Percentiles rank a stretch among this genome's conserved stretches.
Evolutionary conservation across 2,113 vertebrate species (phyloP).

Genomic region (Clinocottus analis): DNA sequence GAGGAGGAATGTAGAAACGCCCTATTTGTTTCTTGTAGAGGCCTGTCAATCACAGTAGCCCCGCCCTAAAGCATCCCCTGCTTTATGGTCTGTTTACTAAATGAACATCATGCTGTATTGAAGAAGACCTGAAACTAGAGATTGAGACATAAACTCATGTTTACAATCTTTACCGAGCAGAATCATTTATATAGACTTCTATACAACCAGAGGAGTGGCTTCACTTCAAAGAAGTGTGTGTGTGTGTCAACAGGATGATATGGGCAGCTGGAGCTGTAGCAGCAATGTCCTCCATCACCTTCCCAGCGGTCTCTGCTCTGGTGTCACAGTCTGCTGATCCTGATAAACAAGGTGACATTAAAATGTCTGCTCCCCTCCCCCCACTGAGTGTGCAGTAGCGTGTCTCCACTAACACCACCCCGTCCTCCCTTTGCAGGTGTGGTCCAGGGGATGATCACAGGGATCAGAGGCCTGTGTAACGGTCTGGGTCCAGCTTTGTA

Average conservation of each 20-base stretch:
- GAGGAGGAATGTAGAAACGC: background rate
- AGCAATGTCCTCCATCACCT: conserved; percentile 89
- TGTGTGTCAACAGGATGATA: conserved; percentile 81
- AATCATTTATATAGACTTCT: no score
- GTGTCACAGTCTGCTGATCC: conserved; percentile 91
- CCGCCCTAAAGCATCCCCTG: no score
- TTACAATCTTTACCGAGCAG: background rate
- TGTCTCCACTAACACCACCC: background rate
- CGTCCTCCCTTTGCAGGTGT: conserved; percentile 83
- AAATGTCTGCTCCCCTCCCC: background rate
- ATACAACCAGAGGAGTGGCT: no score
- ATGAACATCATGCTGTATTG: no score
- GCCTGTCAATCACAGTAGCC: no score
- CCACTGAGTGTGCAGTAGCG: no score
- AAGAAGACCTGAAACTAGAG: background rate
- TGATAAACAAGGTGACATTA: conserved; percentile 90
- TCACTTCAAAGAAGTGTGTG: no score
- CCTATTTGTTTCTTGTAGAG: no score
- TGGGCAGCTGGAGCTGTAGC: conserved; percentile 83
- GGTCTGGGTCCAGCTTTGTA: conserved; percentile 96
- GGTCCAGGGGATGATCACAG: conserved; percentile 96
- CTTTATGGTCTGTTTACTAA: no score
- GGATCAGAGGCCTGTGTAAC: conserved; percentile 94
- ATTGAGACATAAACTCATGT: background rate
- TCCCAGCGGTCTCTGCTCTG: conserved; percentile 93